Percentiles rank a stretch among this genome's conserved stretches.
Evolutionary conservation across 2,113 vertebrate genomes (phyloP).

Genomic region (Helogale parvula): DNA sequence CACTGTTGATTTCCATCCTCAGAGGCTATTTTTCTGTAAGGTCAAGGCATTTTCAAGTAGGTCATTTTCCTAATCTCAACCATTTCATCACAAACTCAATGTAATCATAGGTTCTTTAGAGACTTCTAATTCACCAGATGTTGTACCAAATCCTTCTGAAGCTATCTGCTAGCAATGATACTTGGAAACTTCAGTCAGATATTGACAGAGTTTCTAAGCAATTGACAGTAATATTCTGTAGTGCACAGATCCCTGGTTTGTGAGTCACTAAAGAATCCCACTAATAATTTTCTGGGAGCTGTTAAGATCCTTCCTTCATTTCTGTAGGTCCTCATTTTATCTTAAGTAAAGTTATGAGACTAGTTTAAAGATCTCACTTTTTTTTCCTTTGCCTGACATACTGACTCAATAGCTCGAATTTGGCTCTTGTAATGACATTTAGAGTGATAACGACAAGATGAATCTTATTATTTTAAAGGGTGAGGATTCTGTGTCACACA

Average conservation of each 20-base stretch:
- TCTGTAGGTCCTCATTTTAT: neutral
- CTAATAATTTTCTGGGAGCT: neutral
- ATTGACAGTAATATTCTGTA: neutral
- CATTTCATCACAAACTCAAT: neutral
- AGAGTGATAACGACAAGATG: neutral
- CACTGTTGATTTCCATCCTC: neutral
- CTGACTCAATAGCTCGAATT: neutral
- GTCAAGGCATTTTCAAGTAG: neutral
- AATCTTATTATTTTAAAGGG: neutral
- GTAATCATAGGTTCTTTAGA: neutral
- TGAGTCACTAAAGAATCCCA: neutral
- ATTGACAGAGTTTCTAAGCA: neutral
- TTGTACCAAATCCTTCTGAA: neutral
- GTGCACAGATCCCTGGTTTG: neutral
- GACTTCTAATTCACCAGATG: neutral
- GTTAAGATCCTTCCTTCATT: neutral
- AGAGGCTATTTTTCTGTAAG: neutral
- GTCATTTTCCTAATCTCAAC: neutral
- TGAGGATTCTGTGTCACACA: neutral
- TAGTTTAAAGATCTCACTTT: neutral
- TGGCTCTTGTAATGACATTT: neutral
- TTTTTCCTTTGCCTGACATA: neutral
- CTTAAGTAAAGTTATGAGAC: slow-evolving; percentile 5
- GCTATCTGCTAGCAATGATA: neutral
- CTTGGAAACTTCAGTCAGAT: neutral